These are phyloP conservation scores for Dipus sagitta DNA, from an alignment of 2,797 vertebrate species.

Conservation along the genomic window DNA sequence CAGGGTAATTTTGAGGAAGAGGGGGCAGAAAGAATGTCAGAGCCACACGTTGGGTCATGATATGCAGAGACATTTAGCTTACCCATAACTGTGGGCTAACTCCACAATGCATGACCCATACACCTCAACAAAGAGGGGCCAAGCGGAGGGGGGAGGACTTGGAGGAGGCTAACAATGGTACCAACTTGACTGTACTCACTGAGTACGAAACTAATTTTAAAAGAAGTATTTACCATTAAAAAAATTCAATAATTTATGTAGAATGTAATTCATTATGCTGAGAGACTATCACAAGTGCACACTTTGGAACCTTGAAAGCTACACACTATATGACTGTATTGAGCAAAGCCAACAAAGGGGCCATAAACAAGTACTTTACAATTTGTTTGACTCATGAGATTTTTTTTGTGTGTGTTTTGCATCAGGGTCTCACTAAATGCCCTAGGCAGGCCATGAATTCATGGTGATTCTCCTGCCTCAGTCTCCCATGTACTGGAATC, in stretches of 20 bases:
- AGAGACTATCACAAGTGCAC: background rate
- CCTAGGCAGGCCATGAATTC: background rate
- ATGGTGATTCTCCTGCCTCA: background rate
- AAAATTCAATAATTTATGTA: background rate
- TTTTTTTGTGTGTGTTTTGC: background rate
- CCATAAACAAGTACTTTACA: background rate
- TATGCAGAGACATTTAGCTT: too few species aligned
- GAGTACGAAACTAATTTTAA: too few species aligned
- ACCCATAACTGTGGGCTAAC: too few species aligned
- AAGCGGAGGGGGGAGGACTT: too few species aligned
- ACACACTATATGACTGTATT: background rate
- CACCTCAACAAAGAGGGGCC: too few species aligned
- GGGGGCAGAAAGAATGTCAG: too few species aligned
- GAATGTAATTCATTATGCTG: background rate
- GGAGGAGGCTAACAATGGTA: too few species aligned
- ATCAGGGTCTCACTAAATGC: background rate
- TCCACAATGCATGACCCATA: too few species aligned
- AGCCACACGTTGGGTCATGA: too few species aligned
- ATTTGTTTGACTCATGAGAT: background rate
- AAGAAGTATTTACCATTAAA: too few species aligned
- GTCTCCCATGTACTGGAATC: background rate
- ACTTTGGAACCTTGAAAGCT: background rate
- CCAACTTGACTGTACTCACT: too few species aligned
- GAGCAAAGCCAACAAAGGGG: background rate
- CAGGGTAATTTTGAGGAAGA: too few species aligned